Percentiles rank a stretch among this genome's conserved stretches.
Conservation (phyloP, 2,888 invertebrate species). For the Notodonta dromedarius region DNA sequence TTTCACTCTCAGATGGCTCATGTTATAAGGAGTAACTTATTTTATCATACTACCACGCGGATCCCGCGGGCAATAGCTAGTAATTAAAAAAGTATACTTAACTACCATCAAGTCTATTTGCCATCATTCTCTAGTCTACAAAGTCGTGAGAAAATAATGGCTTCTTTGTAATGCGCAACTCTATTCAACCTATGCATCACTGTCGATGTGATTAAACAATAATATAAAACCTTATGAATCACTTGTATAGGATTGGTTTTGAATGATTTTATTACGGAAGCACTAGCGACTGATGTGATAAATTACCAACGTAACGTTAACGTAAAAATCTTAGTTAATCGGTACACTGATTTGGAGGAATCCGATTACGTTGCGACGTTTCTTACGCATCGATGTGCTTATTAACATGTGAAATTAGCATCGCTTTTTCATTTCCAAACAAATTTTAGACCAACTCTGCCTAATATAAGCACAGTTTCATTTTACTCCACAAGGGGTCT, state of each 20-base stretch:
- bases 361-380: neutral
- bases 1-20: too few relatives aligned
- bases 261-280: constrained; percentile 55
- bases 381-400: constrained; percentile 22
- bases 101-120: too few relatives aligned
- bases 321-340: constrained; percentile 1
- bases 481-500: neutral
- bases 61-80: too few relatives aligned
- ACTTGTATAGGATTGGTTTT: constrained; percentile 28
- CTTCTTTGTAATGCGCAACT: constrained; percentile 9
- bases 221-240: constrained; percentile 48
- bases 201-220: constrained; percentile 39
- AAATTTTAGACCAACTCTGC: too few relatives aligned
- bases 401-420: constrained; percentile 34
- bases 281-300: constrained; percentile 40
- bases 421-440: too few relatives aligned
- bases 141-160: constrained; percentile 27
- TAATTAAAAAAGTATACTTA: too few relatives aligned
- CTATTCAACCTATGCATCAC: constrained; percentile 35
- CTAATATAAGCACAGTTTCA: too few relatives aligned
- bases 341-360: neutral
- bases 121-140: too few relatives aligned
- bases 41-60: too few relatives aligned
- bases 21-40: too few relatives aligned
- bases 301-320: constrained; percentile 14